These are phyloP conservation scores for Stenchaetothrips biformis DNA, from an alignment of 2,888 invertebrate species.

Conservation along the genomic window DNA sequence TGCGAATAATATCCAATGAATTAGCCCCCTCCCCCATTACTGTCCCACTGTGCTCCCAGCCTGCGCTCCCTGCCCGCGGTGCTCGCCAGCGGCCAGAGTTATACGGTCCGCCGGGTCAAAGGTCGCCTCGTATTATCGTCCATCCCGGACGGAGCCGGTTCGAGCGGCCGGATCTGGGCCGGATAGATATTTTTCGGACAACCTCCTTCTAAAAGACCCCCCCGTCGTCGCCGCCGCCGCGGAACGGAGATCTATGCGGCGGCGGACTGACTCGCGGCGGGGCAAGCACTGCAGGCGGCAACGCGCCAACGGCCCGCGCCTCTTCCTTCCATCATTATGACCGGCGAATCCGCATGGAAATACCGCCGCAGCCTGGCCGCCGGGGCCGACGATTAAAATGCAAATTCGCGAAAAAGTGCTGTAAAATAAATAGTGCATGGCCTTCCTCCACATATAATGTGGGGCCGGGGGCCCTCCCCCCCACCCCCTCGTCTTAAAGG, in stretches of 20 bases:
- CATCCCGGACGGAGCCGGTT: not conserved
- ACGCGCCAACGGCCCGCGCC: not conserved
- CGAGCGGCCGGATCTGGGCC: not conserved
- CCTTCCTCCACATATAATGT: not conserved
- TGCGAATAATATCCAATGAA: not conserved
- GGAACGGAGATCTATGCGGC: not conserved
- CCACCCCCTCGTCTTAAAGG: not conserved
- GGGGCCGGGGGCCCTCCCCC: not conserved
- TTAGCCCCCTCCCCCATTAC: not conserved
- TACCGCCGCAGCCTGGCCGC: not conserved
- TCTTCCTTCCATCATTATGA: not conserved
- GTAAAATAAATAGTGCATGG: slow-evolving; percentile 3
- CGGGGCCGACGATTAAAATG: not conserved
- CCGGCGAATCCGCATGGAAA: not conserved
- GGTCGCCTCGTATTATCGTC: not conserved
- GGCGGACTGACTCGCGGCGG: not conserved
- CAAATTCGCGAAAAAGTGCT: slow-evolving; percentile 13
- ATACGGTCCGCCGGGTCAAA: not conserved
- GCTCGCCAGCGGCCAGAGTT: no score
- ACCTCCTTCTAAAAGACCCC: no score
- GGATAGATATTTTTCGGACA: no score
- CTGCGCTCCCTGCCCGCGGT: no score
- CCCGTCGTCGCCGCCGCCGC: not conserved
- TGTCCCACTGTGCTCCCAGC: no score
- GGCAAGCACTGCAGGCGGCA: not conserved